Evolutionary conservation across 1,140 invertebrate genomes (phyloP), one percentile per base, ranked within the genome.

Genomic region (Nixonia krombeini): DNA sequence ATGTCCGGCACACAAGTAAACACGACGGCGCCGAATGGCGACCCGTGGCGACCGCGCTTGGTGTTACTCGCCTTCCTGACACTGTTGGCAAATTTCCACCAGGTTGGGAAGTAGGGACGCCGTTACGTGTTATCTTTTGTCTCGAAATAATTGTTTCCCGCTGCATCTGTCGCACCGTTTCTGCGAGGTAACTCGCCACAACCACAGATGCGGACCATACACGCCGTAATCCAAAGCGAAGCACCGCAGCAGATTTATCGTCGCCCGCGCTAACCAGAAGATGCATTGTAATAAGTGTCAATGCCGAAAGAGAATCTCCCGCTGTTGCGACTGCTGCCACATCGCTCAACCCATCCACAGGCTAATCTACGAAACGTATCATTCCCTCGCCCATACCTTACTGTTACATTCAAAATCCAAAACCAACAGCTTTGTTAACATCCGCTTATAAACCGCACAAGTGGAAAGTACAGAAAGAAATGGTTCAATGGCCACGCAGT

Each of bases 71-170:
- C 55, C 55, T 49, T 69, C 56, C 52, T 59, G 70, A 71, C 66
- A 69, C 72, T 69, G 68, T 75, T 79, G 77, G 77, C 77, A 78
- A 79, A 79, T 78, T 76, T 76, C 75, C 75, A 79, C 66, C 41
- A 35, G 42, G 44, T 25, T 7, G 21, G 42, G 16, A 26, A 49
- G 10, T 37, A 44, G 42, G 49, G n/a, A 21, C 23, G 40, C 40
- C 10, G 12, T 44, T 49, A 65, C 50, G 70, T 59, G 72, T 66
- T 73, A 75, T 78, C 77, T 75, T 78, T 78, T 72, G 73, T 75
- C 65, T 62, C 59, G 35, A 45, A 73, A 72, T 79, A 79, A 79
- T 79, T 79, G 75, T 77, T 79, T 79, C 75, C 72, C 62, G 51
- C 70, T 33, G 38, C 50, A 53, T 53, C 50, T 53, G 40, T 49